Conservation (phyloP, 2,888 invertebrate species). For the Tryphoninae sp. region DNA sequence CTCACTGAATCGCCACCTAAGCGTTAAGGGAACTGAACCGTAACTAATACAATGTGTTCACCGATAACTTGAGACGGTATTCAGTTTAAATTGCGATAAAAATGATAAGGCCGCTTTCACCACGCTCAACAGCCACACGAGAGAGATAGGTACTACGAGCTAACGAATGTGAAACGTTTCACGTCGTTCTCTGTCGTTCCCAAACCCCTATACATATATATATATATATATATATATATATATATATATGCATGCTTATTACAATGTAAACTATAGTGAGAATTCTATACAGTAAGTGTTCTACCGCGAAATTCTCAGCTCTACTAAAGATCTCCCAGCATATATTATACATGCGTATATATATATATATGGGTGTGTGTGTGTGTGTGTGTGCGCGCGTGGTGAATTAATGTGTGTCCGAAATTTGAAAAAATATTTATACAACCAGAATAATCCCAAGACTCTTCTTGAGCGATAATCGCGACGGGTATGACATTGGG, state of each 20-base stretch:
- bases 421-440: slow-evolving; percentile 38
- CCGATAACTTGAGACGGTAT: slow-evolving; percentile 61
- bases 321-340: background rate
- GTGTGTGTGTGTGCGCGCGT: background rate
- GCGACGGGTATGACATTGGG: slow-evolving; percentile 23
- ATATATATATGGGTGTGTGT: background rate
- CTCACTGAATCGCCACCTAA: slow-evolving; percentile 40
- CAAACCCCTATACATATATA: background rate
- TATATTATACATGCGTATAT: background rate
- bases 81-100: slow-evolving; percentile 66
- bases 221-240: background rate
- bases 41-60: slow-evolving; percentile 56
- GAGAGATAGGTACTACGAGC: background rate
- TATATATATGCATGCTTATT: background rate
- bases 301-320: background rate
- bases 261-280: background rate
- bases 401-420: slow-evolving; percentile 13
- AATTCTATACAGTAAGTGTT: background rate
- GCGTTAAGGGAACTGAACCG: slow-evolving; percentile 53
- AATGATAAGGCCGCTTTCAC: slow-evolving; percentile 58
- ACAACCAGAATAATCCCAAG: background rate
- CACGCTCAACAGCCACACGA: background rate
- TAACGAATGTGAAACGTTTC: slow-evolving; percentile 12
- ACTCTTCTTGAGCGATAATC: slow-evolving; percentile 19
- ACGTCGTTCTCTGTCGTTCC: background rate